Evolutionary conservation across 1,140 invertebrate genomes (phyloP).

Genomic region (Leptinotarsa defecta): DNA sequence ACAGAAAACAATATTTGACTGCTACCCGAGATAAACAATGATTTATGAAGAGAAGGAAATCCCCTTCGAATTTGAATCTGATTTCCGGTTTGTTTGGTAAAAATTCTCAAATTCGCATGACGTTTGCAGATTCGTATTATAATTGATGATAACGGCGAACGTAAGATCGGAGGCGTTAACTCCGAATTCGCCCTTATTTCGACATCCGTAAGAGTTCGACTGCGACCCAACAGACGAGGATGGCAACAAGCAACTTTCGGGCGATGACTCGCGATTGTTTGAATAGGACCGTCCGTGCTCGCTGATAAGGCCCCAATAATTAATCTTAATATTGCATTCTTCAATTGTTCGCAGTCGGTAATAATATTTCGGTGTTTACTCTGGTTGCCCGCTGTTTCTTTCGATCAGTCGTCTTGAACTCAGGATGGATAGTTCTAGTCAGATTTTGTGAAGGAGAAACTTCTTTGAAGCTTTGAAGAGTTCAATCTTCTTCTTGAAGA

Average conservation of each 20-base stretch:
- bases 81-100: conserved; percentile 36
- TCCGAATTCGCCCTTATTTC: conserved; percentile 33
- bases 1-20: too few relatives aligned
- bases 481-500: too few relatives aligned
- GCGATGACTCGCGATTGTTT: conserved; percentile 46
- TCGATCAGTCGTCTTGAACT: too few relatives aligned
- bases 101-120: conserved; percentile 46
- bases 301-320: conserved; percentile 44
- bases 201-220: conserved; percentile 21
- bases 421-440: too few relatives aligned
- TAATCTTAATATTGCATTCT: conserved; percentile 48
- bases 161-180: conserved; percentile 37
- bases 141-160: conserved; percentile 45
- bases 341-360: conserved; percentile 33
- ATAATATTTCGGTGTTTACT: conserved; percentile 25
- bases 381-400: too few relatives aligned
- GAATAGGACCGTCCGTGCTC: conserved; percentile 42
- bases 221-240: conserved; percentile 10
- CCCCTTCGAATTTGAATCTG: conserved; percentile 32
- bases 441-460: too few relatives aligned
- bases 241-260: conserved; percentile 31
- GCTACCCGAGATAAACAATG: conserved; percentile 22
- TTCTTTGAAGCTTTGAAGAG: too few relatives aligned
- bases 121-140: conserved; percentile 45
- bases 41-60: conserved; percentile 33